A percentile compares a stretch with the other conserved stretches of the same genome.
Conservation (phyloP, 1,140 invertebrate genomes). For the Matsumurasca onukii region DNA sequence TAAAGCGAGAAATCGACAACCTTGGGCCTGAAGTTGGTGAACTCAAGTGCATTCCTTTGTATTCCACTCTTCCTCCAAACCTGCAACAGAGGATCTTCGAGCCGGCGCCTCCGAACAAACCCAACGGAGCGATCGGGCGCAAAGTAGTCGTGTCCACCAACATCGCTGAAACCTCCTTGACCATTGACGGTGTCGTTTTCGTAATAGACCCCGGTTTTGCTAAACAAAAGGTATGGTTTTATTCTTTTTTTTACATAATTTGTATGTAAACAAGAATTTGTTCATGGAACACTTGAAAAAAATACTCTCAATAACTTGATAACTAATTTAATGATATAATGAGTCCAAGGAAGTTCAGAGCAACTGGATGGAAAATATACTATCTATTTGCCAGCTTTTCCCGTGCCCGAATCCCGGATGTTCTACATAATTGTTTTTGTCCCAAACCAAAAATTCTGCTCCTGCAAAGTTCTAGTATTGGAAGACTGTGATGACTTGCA, state of each 20-base stretch:
- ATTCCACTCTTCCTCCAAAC: slow-evolving; percentile 97
- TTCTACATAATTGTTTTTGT: too few species aligned
- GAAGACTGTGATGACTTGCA: too few species aligned
- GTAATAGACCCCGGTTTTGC: slow-evolving; percentile 99
- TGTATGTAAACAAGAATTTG: not conserved
- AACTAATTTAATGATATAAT: too few species aligned
- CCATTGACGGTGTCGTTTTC: slow-evolving; percentile 99
- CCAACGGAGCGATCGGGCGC: slow-evolving; percentile 92
- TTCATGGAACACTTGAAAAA: not conserved
- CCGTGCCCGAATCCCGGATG: too few species aligned
- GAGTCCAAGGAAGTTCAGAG: too few species aligned
- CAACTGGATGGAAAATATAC: too few species aligned
- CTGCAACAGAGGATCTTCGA: slow-evolving; percentile 98
- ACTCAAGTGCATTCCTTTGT: slow-evolving; percentile 97
- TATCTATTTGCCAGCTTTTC: too few species aligned
- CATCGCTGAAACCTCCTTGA: slow-evolving; percentile 98
- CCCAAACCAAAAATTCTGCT: too few species aligned
- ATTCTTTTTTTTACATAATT: not conserved
- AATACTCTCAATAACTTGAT: too few species aligned
- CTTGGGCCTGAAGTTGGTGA: slow-evolving; percentile 95
- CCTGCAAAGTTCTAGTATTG: too few species aligned
- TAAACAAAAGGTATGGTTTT: slow-evolving; percentile 83
- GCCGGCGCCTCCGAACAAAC: slow-evolving; percentile 85
- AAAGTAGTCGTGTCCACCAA: slow-evolving; percentile 98
- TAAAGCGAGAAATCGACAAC: slow-evolving; percentile 96